These are phyloP conservation scores for Epizoanthus fatuus DNA, from an alignment of 92 coral and sea anemone species.

Conservation along the genomic window DNA sequence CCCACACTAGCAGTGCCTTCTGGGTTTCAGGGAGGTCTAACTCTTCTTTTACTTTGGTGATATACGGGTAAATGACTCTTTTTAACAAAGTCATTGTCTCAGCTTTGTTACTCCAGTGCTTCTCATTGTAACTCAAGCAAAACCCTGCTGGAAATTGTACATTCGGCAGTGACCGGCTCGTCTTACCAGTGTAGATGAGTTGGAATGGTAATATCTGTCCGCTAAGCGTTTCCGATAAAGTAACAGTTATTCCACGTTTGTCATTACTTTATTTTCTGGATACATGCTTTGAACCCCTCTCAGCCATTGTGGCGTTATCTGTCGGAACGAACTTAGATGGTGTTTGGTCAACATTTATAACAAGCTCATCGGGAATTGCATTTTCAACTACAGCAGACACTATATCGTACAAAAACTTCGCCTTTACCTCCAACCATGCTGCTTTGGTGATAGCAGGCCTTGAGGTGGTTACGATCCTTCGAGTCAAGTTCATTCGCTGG, in stretches of 20 bases:
- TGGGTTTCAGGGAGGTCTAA: slow-evolving; percentile 72
- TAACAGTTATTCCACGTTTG: slow-evolving; percentile 68
- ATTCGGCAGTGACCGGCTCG: slow-evolving; percentile 60
- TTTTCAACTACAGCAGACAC: background rate
- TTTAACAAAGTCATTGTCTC: slow-evolving; percentile 63
- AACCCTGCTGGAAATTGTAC: slow-evolving; percentile 66
- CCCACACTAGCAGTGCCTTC: slow-evolving; percentile 60
- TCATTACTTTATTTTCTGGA: slow-evolving; percentile 56
- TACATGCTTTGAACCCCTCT: slow-evolving; percentile 51
- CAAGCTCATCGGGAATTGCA: slow-evolving; percentile 32
- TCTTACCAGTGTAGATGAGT: slow-evolving; percentile 60
- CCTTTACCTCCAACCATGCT: too few relatives aligned
- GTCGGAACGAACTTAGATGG: too few relatives aligned
- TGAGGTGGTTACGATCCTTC: too few relatives aligned
- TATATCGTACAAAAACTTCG: too few relatives aligned
- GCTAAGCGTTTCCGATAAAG: slow-evolving; percentile 62
- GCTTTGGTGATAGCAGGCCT: too few relatives aligned
- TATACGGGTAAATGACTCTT: slow-evolving; percentile 60
- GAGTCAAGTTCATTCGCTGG: too few relatives aligned
- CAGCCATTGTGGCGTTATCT: slow-evolving; percentile 39
- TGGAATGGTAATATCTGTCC: slow-evolving; percentile 59
- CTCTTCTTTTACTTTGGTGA: slow-evolving; percentile 69
- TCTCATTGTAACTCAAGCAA: slow-evolving; percentile 62
- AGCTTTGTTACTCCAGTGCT: slow-evolving; percentile 73
- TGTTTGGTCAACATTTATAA: slow-evolving; percentile 48